phyloP scores from a whole-genome alignment of 1,140 invertebrate species.

The Drosophila bifasciata region DNA sequence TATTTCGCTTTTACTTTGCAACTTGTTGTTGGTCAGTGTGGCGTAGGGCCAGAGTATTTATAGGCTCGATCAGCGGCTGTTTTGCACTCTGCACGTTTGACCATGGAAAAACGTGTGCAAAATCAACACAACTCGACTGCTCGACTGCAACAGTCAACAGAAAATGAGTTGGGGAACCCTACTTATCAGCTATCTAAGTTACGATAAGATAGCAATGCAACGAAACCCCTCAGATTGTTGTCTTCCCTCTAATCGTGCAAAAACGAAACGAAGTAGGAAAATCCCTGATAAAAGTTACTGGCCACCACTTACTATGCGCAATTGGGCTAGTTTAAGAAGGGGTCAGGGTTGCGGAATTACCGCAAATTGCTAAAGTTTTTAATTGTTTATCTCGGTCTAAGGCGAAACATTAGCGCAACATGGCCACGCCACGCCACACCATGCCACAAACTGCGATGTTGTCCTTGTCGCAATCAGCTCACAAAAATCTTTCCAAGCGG shows the following conservation, averaged over 20 bases:
- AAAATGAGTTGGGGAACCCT: constrained; percentile 20
- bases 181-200: constrained; percentile 15
- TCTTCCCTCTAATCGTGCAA: too few relatives aligned
- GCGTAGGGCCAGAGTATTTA: constrained; percentile 22
- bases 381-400: constrained; percentile 75
- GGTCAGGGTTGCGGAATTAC: constrained; percentile 74
- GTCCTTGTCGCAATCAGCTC: constrained; percentile 75
- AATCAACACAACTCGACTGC: constrained; percentile 58
- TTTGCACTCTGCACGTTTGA: constrained; percentile 44
- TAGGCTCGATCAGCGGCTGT: constrained; percentile 13
- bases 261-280: constrained; percentile 6
- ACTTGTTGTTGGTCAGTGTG: neutral
- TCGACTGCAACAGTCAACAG: constrained; percentile 32
- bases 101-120: constrained; percentile 53
- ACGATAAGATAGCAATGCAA: constrained; percentile 43
- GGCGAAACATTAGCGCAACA: constrained; percentile 74
- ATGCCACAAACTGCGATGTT: constrained; percentile 24
- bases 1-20: constrained; percentile 1
- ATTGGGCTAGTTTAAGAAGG: constrained; percentile 32
- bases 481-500: constrained; percentile 69
- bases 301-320: constrained; percentile 42
- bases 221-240: neutral
- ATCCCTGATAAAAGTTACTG: constrained; percentile 2
- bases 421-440: constrained; percentile 32
- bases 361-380: constrained; percentile 81